Evolutionary conservation across 2,888 invertebrate species (phyloP).

Genomic region (Serrognathus titanus): DNA sequence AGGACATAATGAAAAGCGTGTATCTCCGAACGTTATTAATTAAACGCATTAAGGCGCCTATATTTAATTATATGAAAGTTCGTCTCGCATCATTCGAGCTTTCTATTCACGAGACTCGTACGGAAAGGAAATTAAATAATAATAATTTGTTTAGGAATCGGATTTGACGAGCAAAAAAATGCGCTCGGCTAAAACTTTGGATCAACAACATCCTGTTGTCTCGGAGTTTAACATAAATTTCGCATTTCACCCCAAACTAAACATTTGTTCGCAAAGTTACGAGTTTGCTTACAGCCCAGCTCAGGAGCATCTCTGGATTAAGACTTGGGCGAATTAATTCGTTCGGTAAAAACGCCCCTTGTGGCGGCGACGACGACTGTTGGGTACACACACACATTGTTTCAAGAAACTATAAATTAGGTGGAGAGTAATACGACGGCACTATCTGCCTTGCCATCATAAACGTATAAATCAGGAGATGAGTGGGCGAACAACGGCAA

Average conservation of each 20-base stretch:
- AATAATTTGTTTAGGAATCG: background rate
- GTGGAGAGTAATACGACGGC: too few relatives aligned
- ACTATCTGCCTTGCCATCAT: too few relatives aligned
- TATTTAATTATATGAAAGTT: background rate
- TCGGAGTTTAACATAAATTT: slow-evolving; percentile 40
- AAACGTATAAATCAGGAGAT: too few relatives aligned
- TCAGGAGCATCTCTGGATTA: background rate
- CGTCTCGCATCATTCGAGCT: background rate
- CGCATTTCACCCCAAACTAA: slow-evolving; percentile 41
- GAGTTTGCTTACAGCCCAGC: background rate
- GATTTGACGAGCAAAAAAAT: slow-evolving; percentile 27
- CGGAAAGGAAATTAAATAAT: background rate
- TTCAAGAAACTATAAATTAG: too few relatives aligned
- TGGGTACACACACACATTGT: too few relatives aligned
- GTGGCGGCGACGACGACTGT: too few relatives aligned
- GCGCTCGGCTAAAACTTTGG: slow-evolving; percentile 36
- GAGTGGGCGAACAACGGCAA: too few relatives aligned
- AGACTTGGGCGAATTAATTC: too few relatives aligned
- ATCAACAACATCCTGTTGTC: slow-evolving; percentile 39
- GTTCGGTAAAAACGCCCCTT: too few relatives aligned
- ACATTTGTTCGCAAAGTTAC: slow-evolving; percentile 39
- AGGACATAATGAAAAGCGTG: background rate
- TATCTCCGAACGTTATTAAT: background rate
- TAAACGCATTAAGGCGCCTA: background rate
- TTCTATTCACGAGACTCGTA: background rate